Conservation (phyloP, 2,113 vertebrate genomes). For the Dermatemys mawii region DNA sequence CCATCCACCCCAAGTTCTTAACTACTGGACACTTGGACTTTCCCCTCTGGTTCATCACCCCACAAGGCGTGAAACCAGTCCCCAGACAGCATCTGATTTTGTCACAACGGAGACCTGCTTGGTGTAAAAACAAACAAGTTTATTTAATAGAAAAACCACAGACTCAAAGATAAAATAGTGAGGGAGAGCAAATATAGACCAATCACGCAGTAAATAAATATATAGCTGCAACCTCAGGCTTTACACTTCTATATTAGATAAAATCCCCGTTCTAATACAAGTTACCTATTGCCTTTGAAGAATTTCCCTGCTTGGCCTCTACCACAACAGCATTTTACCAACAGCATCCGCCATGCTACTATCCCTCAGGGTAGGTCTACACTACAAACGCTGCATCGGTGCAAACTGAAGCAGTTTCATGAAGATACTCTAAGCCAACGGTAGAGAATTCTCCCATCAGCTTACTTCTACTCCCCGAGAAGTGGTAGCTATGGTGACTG, state of each 20-base stretch:
- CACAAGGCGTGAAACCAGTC: background rate
- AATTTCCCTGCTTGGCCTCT: too few relatives aligned
- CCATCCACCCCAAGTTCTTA: background rate
- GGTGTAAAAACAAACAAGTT: background rate
- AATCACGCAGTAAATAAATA: background rate
- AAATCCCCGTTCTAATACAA: too few relatives aligned
- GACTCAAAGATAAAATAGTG: background rate
- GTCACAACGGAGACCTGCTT: background rate
- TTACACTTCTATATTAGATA: background rate
- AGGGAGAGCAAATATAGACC: background rate
- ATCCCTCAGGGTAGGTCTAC: too few relatives aligned
- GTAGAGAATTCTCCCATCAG: too few relatives aligned
- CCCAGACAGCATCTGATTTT: background rate
- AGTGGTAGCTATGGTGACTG: too few relatives aligned
- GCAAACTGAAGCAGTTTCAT: too few relatives aligned
- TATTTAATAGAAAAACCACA: background rate
- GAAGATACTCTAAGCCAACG: too few relatives aligned
- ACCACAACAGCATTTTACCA: too few relatives aligned
- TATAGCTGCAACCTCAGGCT: background rate
- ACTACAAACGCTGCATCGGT: too few relatives aligned
- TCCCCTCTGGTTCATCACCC: background rate
- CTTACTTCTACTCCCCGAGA: too few relatives aligned
- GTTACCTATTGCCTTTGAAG: too few relatives aligned
- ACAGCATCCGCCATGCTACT: too few relatives aligned
- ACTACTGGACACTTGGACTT: background rate